Evolutionary conservation across 2,888 invertebrate genomes (phyloP).

Genomic region (Norana najaformis): DNA sequence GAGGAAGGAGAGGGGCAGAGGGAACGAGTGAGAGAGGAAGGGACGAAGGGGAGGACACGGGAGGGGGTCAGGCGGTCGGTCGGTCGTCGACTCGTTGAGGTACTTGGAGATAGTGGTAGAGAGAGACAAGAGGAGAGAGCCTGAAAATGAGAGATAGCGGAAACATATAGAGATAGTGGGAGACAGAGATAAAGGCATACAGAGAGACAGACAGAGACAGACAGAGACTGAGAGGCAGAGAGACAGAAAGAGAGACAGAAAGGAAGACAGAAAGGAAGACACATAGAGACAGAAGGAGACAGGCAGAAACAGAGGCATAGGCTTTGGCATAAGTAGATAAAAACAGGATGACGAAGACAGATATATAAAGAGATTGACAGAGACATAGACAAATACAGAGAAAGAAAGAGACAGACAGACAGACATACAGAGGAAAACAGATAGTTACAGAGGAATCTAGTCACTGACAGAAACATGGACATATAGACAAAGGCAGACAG

Average conservation of each 20-base stretch:
- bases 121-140: background rate
- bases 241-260: conserved; percentile 19
- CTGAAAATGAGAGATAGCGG: too few relatives aligned
- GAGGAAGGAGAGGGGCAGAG: background rate
- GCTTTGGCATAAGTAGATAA: background rate
- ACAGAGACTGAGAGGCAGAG: conserved; percentile 18
- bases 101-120: background rate
- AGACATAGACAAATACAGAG: background rate
- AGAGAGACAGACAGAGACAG: conserved; percentile 22
- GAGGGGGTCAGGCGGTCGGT: background rate
- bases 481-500: background rate
- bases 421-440: background rate
- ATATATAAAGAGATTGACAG: background rate
- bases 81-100: background rate
- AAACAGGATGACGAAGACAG: background rate
- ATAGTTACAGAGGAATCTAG: background rate
- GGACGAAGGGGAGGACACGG: conserved; percentile 26
- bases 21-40: conserved; percentile 28
- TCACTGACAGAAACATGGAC: background rate
- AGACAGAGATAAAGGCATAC: conserved; percentile 29
- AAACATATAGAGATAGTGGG: conserved; percentile 26
- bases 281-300: background rate
- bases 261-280: conserved; percentile 2
- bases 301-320: background rate
- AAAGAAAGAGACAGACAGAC: background rate